Evolutionary conservation across 1,140 invertebrate genomes (phyloP).

Genomic region (Capitella teleta): DNA sequence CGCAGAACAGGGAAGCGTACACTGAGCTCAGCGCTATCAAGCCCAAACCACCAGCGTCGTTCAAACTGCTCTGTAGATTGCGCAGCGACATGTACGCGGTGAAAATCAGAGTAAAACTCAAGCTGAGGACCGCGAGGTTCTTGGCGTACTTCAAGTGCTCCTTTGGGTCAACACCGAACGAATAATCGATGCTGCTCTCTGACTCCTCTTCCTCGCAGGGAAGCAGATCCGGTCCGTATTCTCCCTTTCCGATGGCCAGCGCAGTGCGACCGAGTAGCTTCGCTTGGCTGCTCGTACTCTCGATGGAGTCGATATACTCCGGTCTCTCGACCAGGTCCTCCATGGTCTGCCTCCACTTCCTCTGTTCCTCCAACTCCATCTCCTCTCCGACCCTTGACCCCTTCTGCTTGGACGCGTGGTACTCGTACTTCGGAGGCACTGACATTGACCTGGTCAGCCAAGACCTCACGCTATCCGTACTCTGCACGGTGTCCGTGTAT

Average conservation of each 20-base stretch:
- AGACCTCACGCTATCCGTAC: not conserved
- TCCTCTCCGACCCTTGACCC: not conserved
- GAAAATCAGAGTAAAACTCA: slow-evolving; percentile 21
- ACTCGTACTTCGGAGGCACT: not conserved
- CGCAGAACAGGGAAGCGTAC: slow-evolving; percentile 60
- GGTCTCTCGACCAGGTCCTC: slow-evolving; percentile 2
- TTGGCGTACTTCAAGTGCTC: slow-evolving; percentile 4
- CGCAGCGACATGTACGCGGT: slow-evolving; percentile 23
- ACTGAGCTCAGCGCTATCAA: slow-evolving; percentile 55
- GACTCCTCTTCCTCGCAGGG: not conserved
- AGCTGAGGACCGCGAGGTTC: slow-evolving; percentile 10
- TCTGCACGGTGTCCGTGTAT: slow-evolving; percentile 2
- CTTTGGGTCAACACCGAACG: not conserved
- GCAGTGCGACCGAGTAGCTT: not conserved
- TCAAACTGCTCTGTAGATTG: slow-evolving; percentile 31
- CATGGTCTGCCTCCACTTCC: slow-evolving; percentile 2
- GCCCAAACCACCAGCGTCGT: slow-evolving; percentile 20
- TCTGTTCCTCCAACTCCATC: not conserved
- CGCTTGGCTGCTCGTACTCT: not conserved
- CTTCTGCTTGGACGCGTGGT: not conserved
- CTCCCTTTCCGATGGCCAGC: not conserved
- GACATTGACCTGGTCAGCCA: not conserved
- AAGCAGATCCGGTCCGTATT: not conserved
- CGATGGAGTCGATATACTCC: not conserved
- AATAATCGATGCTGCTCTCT: not conserved